Conservation (phyloP, 2,113 vertebrate genomes). For the Uria aalge region DNA sequence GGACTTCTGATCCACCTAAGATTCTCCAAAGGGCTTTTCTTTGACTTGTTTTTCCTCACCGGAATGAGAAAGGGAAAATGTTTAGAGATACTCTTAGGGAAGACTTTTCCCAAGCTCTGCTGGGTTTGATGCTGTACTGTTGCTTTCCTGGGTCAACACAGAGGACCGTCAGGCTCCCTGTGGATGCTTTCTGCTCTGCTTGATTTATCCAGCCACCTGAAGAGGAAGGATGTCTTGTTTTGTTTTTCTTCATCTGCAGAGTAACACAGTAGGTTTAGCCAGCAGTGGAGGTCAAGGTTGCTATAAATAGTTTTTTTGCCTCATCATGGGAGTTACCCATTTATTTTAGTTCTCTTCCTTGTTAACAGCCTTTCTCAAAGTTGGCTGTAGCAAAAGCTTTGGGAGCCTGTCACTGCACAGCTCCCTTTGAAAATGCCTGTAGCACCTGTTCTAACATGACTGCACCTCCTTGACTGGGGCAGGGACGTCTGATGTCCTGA, state of each 20-base stretch:
- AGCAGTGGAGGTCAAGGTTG: slow-evolving; percentile 12
- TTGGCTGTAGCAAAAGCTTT: not conserved
- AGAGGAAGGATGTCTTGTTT: not conserved
- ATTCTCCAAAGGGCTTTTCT: not conserved
- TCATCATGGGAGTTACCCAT: slow-evolving; percentile 56
- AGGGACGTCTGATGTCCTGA: not conserved
- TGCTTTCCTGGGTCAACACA: not conserved
- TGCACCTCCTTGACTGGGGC: not conserved
- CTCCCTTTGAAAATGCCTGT: not conserved
- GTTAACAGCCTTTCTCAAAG: slow-evolving; percentile 19
- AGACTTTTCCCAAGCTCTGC: not conserved
- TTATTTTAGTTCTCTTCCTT: slow-evolving; percentile 66
- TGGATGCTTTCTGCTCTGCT: not conserved
- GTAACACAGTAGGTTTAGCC: not conserved
- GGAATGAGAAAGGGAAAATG: not conserved
- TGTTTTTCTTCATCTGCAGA: not conserved
- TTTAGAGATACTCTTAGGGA: not conserved
- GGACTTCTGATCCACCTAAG: not conserved
- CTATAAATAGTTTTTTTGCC: slow-evolving; percentile 72
- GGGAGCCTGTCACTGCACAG: not conserved
- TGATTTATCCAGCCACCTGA: not conserved
- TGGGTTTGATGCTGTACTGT: not conserved
- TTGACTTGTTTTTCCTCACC: not conserved
- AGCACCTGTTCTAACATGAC: not conserved
- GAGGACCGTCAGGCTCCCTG: not conserved